Percentiles rank a stretch among this genome's conserved stretches.
Conservation (phyloP, 2,113 vertebrate species). For the Coreoperca whiteheadi region DNA sequence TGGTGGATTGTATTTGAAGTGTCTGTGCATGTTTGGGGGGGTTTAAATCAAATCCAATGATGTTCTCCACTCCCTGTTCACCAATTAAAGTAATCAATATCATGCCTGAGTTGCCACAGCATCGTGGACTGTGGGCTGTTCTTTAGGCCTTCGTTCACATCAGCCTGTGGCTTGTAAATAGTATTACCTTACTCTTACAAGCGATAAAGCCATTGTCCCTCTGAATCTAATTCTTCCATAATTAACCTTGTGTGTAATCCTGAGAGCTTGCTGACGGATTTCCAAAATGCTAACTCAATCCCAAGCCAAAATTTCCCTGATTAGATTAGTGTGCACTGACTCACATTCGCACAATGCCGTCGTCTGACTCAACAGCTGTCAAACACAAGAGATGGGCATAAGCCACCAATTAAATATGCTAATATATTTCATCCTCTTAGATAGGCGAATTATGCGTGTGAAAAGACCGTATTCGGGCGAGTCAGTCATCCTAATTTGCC, state of each 20-base stretch:
- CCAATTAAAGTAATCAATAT: constrained; percentile 78
- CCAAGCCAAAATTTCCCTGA: constrained; percentile 69
- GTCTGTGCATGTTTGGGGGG: background rate
- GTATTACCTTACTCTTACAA: constrained; percentile 59
- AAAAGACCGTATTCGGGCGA: constrained; percentile 31
- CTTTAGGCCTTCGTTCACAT: constrained; percentile 33
- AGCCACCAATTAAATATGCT: constrained; percentile 76
- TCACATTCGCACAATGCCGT: constrained; percentile 71
- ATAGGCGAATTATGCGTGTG: constrained; percentile 59
- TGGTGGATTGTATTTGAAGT: constrained; percentile 68
- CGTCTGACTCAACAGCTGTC: constrained; percentile 80
- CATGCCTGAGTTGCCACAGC: constrained; percentile 63
- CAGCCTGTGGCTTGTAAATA: constrained; percentile 44
- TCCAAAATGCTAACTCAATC: constrained; percentile 71
- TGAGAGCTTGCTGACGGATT: constrained; percentile 73
- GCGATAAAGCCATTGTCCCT: constrained; percentile 59
- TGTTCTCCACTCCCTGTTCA: constrained; percentile 57
- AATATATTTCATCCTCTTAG: constrained; percentile 79
- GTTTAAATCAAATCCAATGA: constrained; percentile 71
- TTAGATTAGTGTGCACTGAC: constrained; percentile 76
- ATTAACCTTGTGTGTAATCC: constrained; percentile 79
- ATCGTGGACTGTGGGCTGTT: constrained; percentile 28
- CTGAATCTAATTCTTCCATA: constrained; percentile 69
- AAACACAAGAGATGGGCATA: constrained; percentile 63
- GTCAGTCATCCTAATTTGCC: constrained; percentile 47